A percentile compares a stretch with the other conserved stretches of the same genome.
phyloP scores from a whole-genome alignment of 2,113 vertebrate genomes.

The Microtus richardsoni region DNA sequence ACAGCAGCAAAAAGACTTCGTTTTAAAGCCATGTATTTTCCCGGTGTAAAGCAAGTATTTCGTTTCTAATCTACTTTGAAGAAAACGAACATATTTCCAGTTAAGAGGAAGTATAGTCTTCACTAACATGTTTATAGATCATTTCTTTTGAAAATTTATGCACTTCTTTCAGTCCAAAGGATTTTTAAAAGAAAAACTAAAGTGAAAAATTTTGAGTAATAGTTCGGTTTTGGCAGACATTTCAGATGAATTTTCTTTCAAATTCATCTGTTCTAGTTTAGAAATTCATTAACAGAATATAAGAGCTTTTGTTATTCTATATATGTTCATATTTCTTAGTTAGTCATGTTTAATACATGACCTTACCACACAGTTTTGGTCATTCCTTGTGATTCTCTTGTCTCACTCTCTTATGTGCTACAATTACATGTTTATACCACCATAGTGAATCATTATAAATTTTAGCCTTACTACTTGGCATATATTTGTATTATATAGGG shows the following conservation, averaged over 20 bases:
- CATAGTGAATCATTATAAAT: not conserved
- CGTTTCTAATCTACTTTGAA: not conserved
- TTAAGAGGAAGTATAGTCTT: not conserved
- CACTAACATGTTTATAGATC: not conserved
- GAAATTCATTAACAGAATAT: not conserved
- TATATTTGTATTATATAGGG: not conserved
- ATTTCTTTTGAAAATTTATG: not conserved
- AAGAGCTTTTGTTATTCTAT: not conserved
- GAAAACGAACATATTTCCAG: not conserved
- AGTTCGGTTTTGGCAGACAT: not conserved
- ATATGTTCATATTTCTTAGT: not conserved
- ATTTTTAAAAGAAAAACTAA: not conserved
- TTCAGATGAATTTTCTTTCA: not conserved
- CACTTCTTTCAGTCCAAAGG: not conserved
- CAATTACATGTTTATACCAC: not conserved
- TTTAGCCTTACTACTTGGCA: not conserved
- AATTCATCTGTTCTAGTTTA: not conserved
- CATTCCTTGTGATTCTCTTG: not conserved
- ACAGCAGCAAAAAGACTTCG: not conserved
- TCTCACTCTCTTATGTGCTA: not conserved
- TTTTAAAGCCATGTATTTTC: not conserved
- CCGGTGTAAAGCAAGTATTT: not conserved
- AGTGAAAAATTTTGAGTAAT: not conserved
- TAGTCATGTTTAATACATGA: not conserved
- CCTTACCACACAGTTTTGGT: not conserved